These are phyloP conservation scores for Lamprologus tigripictilis DNA, from an alignment of 2,113 vertebrate genomes.

Conservation along the genomic window DNA sequence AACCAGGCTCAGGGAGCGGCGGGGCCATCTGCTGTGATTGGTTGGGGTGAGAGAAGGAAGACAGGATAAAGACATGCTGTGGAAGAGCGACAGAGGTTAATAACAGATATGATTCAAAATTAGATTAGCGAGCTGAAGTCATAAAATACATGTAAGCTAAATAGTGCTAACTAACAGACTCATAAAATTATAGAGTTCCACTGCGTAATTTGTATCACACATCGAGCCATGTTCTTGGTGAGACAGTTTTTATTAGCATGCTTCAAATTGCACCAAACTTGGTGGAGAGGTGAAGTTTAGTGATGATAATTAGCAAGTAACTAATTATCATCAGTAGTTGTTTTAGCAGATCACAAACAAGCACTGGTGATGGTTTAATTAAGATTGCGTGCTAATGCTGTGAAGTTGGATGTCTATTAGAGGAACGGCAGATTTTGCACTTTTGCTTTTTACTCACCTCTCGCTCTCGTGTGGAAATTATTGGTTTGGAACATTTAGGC, in stretches of 20 bases:
- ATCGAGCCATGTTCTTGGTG: background rate
- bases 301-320: background rate
- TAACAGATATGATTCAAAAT: too few species aligned
- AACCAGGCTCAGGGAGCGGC: too few species aligned
- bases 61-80: too few species aligned
- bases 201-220: background rate
- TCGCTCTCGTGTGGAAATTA: background rate
- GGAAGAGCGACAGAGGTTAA: accelerated
- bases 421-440: background rate
- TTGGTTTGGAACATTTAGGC: background rate
- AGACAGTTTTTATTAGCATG: background rate
- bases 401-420: background rate
- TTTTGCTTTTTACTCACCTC: background rate
- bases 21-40: accelerated
- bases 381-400: background rate
- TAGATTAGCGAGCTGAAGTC: background rate
- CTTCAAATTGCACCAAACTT: background rate
- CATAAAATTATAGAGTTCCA: background rate
- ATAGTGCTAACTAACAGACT: background rate
- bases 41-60: too few species aligned
- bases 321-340: background rate
- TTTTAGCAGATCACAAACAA: background rate
- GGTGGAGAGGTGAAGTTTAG: background rate
- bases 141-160: background rate
- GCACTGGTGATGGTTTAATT: background rate